Evolutionary conservation across 2,888 invertebrate genomes (phyloP).

Genomic region (Parnassius apollo): DNA sequence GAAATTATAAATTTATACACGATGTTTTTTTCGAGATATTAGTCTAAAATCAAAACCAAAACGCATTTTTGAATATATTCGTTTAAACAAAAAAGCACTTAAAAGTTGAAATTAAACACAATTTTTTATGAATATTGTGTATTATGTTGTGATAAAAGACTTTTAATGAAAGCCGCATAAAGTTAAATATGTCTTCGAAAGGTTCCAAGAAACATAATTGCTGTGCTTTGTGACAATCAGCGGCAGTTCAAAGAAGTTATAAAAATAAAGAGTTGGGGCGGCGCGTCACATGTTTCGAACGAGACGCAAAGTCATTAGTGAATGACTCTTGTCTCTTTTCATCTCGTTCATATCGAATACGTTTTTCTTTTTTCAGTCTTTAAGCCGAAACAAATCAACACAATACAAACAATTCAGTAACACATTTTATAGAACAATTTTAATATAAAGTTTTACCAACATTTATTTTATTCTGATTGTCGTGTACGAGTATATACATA

Average conservation of each 20-base stretch:
- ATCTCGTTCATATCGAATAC: constrained; percentile 15
- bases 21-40: too few species aligned
- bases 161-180: too few species aligned
- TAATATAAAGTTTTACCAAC: neutral
- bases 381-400: constrained; percentile 5
- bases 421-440: neutral
- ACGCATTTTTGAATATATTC: too few species aligned
- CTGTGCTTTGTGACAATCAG: constrained; percentile 37
- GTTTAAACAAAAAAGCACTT: too few species aligned
- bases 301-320: constrained; percentile 37
- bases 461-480: too few species aligned
- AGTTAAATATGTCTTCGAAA: constrained; percentile 2
- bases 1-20: too few species aligned
- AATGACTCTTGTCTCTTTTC: constrained; percentile 30
- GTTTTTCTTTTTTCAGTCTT: constrained; percentile 22
- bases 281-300: constrained; percentile 44
- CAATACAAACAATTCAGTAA: constrained; percentile 7
- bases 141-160: too few species aligned
- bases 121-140: too few species aligned
- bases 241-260: constrained; percentile 51
- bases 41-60: too few species aligned
- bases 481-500: too few species aligned
- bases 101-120: too few species aligned
- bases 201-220: constrained; percentile 33
- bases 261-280: constrained; percentile 51